phyloP scores from a whole-genome alignment of 2,888 invertebrate species.

The Opisthograptis luteolata region DNA sequence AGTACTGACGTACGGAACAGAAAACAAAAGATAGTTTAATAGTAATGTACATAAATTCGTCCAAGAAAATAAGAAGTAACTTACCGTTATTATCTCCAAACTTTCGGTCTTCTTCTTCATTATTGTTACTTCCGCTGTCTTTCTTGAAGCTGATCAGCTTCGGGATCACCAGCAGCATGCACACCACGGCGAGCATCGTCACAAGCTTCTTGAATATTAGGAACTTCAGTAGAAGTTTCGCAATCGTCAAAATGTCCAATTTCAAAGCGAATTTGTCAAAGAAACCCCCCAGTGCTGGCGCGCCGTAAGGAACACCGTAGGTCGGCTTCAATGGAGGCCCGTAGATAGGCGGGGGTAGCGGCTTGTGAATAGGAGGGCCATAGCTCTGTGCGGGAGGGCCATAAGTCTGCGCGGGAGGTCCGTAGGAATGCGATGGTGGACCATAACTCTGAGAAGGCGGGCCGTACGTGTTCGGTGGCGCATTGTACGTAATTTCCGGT shows the following conservation, averaged over 20 bases:
- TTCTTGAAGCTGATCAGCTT: constrained; percentile 84
- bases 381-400: constrained; percentile 60
- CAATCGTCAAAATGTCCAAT: constrained; percentile 88
- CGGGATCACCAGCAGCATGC: constrained; percentile 90
- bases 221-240: constrained; percentile 90
- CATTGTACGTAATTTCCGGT: constrained; percentile 60
- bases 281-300: constrained; percentile 81
- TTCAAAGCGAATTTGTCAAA: constrained; percentile 88
- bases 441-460: constrained; percentile 66
- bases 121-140: constrained; percentile 52
- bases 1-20: too few species aligned
- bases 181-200: constrained; percentile 90
- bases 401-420: constrained; percentile 58
- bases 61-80: too few species aligned
- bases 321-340: constrained; percentile 76
- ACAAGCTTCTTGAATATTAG: constrained; percentile 92
- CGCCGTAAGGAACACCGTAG: constrained; percentile 84
- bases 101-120: constrained; percentile 66
- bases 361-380: constrained; percentile 55
- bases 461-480: constrained; percentile 64
- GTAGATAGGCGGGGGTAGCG: constrained; percentile 46
- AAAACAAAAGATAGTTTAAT: too few species aligned
- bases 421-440: constrained; percentile 64
- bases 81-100: constrained; percentile 60
- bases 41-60: too few species aligned